These are phyloP conservation scores for Cinara cedri DNA, from an alignment of 2,888 invertebrate species.

Conservation along the genomic window DNA sequence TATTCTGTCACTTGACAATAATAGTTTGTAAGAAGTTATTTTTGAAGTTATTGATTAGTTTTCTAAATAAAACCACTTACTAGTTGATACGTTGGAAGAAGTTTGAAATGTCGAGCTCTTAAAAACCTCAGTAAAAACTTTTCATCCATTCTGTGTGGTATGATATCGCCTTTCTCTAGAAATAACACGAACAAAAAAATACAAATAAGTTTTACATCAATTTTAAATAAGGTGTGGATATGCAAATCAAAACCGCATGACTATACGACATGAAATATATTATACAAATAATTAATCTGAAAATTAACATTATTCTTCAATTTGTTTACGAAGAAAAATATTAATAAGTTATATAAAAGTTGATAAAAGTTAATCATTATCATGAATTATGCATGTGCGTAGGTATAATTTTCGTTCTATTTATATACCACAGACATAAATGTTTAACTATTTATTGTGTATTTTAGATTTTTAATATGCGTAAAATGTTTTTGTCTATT, in stretches of 20 bases:
- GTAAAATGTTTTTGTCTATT: too few species aligned
- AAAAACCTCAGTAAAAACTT: slow-evolving; percentile 76
- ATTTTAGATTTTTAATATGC: neutral
- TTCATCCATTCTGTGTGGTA: slow-evolving; percentile 74
- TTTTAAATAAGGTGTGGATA: neutral
- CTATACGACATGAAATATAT: too few species aligned
- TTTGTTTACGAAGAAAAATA: neutral
- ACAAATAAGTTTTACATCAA: neutral
- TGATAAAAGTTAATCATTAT: too few species aligned
- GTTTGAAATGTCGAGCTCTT: slow-evolving; percentile 75
- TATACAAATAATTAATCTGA: too few species aligned
- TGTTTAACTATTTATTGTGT: neutral
- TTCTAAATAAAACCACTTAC: slow-evolving; percentile 65
- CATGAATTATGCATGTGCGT: too few species aligned
- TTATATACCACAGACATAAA: neutral
- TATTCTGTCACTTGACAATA: too few species aligned
- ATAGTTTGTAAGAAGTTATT: too few species aligned
- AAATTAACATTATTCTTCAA: too few species aligned
- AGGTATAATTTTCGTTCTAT: neutral
- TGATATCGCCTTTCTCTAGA: slow-evolving; percentile 74
- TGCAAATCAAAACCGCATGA: neutral
- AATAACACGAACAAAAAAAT: slow-evolving; percentile 61
- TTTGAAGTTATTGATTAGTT: too few species aligned
- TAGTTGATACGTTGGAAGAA: slow-evolving; percentile 76
- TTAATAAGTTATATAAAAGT: too few species aligned